A percentile compares a stretch with the other conserved stretches of the same genome.
These are phyloP conservation scores for Drosophila murphyi DNA, from an alignment of 1,140 invertebrate genomes.

Conservation along the genomic window DNA sequence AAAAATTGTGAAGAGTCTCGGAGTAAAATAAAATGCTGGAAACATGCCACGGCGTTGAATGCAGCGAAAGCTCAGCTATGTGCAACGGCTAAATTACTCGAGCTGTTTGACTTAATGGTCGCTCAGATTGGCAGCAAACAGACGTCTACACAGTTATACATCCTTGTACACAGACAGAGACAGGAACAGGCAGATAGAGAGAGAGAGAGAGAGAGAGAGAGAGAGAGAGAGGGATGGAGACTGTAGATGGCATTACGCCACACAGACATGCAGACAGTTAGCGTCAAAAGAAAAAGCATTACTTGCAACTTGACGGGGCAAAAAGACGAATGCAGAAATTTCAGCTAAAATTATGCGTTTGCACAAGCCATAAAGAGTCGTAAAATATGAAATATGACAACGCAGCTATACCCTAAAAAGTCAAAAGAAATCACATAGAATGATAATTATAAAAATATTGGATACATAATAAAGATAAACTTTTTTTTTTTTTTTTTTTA, in stretches of 20 bases:
- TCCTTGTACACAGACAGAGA: neutral
- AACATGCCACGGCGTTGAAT: constrained; percentile 28
- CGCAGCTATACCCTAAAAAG: neutral
- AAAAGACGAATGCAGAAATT: constrained; percentile 34
- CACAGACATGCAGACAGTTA: constrained; percentile 15
- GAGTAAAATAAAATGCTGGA: constrained; percentile 46
- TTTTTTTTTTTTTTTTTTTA: no score
- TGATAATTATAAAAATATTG: neutral
- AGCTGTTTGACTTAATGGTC: constrained; percentile 72
- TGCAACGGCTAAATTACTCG: constrained; percentile 60
- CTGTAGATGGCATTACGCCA: neutral
- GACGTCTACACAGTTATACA: constrained; percentile 39
- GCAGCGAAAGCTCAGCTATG: constrained; percentile 27
- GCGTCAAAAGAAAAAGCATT: constrained; percentile 67
- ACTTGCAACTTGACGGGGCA: constrained; percentile 43
- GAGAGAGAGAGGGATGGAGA: neutral
- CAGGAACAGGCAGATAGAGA: neutral
- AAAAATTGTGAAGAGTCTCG: constrained; percentile 53
- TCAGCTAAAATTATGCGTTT: constrained; percentile 67
- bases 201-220: neutral
- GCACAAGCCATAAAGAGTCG: constrained; percentile 34
- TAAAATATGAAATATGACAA: neutral
- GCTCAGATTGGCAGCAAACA: constrained; percentile 74
- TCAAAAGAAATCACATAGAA: no score
- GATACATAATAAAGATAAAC: no score